These are phyloP conservation scores for Morelia viridis DNA, from an alignment of 2,797 vertebrate genomes.

Conservation along the genomic window DNA sequence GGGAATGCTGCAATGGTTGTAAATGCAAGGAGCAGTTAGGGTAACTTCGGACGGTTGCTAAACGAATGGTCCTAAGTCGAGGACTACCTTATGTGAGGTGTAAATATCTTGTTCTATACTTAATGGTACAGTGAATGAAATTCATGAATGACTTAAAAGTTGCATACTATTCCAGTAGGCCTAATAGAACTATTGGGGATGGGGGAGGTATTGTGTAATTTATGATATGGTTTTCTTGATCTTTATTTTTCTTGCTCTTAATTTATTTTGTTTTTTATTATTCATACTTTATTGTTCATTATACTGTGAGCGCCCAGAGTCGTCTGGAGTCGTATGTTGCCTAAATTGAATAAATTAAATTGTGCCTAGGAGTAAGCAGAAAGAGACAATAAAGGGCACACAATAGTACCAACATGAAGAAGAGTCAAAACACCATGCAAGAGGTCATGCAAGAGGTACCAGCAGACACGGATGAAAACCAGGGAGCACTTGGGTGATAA, in stretches of 20 bases:
- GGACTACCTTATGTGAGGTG: not conserved
- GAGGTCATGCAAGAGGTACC: slow-evolving; percentile 84
- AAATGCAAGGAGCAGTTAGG: too few relatives aligned
- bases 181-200: slow-evolving; percentile 1
- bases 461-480: slow-evolving; percentile 75
- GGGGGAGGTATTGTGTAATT: not conserved
- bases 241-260: not conserved
- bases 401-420: slow-evolving; percentile 64
- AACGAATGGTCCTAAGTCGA: too few relatives aligned
- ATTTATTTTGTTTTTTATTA: not conserved
- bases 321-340: not conserved
- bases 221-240: not conserved
- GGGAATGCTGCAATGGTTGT: too few relatives aligned
- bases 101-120: not conserved
- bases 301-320: not conserved
- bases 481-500: slow-evolving; percentile 68
- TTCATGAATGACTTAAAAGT: not conserved
- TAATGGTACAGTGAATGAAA: not conserved
- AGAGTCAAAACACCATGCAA: slow-evolving; percentile 80
- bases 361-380: slow-evolving; percentile 30
- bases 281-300: not conserved
- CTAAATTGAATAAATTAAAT: not conserved
- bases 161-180: not conserved
- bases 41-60: too few relatives aligned
- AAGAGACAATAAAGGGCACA: slow-evolving; percentile 52